A percentile compares a stretch with the other conserved stretches of the same genome.
phyloP scores from a whole-genome alignment of 2,797 vertebrate species.

The Steatocranus sp. region DNA sequence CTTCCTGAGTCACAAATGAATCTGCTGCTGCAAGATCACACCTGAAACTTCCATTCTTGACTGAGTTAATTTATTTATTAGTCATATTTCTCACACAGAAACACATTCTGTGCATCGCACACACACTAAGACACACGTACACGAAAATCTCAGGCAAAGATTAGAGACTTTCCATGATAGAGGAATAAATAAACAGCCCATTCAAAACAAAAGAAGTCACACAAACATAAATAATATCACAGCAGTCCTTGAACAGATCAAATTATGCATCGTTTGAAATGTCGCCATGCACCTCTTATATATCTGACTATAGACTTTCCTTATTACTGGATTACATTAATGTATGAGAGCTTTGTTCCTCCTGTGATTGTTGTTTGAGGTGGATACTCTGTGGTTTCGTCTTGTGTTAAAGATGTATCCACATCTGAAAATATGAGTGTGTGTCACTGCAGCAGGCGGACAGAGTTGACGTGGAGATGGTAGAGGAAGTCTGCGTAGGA shows the following conservation, averaged over 20 bases:
- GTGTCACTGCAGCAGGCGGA: slow-evolving; percentile 65
- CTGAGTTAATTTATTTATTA: not conserved
- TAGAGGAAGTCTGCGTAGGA: slow-evolving; percentile 81
- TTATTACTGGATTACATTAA: not conserved
- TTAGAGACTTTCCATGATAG: not conserved
- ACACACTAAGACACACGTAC: not conserved
- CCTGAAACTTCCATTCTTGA: not conserved
- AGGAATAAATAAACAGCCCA: slow-evolving; percentile 24
- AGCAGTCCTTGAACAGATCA: not conserved
- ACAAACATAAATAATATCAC: not conserved
- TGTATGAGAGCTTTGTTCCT: not conserved
- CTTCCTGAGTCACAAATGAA: not conserved
- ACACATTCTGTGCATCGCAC: not conserved
- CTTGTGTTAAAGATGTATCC: not conserved
- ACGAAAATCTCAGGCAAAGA: not conserved
- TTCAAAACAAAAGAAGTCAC: not conserved
- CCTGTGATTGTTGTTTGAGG: rapidly evolving
- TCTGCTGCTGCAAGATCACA: not conserved
- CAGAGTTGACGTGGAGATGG: slow-evolving; percentile 76
- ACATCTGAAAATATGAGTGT: not conserved
- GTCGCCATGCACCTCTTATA: slow-evolving; percentile 5
- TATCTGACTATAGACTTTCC: not conserved
- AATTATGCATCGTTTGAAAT: not conserved
- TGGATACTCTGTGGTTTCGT: not conserved
- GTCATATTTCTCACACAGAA: not conserved